Base-by-base conservation (phyloP, 2,113 vertebrate genomes). In the Greenwoodochromis staneri region DNA sequence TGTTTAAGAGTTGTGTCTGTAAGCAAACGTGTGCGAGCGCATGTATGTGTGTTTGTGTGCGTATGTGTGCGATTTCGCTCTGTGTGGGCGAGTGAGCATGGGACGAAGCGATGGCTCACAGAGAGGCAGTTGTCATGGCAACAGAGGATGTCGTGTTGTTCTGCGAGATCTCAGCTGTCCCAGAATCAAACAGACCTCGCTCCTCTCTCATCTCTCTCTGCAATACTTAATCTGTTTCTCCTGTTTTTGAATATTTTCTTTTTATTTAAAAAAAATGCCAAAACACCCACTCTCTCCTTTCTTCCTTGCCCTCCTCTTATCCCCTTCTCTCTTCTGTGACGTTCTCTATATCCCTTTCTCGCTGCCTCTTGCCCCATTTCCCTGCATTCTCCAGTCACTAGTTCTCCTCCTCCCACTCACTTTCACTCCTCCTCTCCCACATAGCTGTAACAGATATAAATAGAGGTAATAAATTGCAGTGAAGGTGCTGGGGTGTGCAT, bases 101-200 rank as follows among this genome's bases (percentile, higher is more conserved):
- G 89, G 89, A 93, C 88, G 34, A 47, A 94, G 54, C 49, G 85
- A 91, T 86, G 51, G 87, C 94, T 94, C 90, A 90, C 76, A 47
- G 88, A 78, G 91, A 94, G 90, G 89, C 89, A 90, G 95, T 95
- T 93, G 94, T 93, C 95, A 96, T 96, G 86, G 95, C 93, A 96
- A 95, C 94, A 94, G 93, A 94, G 90, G 89, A 93, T 85, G 92
- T 95, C 92, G 55, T 95, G 91, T 94, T 24, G 29, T 81, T 91
- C 85, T 13, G 51, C 81, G 85, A 91, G 85, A 93, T 93, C 87
- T 90, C 80, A 85, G 88, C 81, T 92, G 88, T 94, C 93, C 92
- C 87, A 92, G 89, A 94, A 92, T 94, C 89, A 83, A 27, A 45
- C 89, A 91, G 89, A 89, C 87, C 16, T 85, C 31, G 71, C 66